These are phyloP conservation scores for Megalops atlanticus DNA, from an alignment of 2,113 vertebrate species.

Conservation along the genomic window DNA sequence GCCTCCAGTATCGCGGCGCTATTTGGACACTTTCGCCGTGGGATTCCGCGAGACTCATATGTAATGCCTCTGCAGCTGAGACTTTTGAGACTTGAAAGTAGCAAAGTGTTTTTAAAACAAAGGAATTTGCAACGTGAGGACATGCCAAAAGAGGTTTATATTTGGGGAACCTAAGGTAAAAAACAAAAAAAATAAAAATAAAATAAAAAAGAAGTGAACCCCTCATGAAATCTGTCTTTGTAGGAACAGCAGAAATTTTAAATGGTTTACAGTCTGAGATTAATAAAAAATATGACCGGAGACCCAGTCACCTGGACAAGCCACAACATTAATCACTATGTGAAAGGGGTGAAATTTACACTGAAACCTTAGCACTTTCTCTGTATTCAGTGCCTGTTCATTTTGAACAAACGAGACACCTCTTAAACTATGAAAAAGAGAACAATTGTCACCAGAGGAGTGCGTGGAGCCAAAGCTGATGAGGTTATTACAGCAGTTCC, in stretches of 20 bases:
- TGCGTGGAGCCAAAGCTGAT: no score
- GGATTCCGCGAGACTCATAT: not conserved
- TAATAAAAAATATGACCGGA: slow-evolving; percentile 31
- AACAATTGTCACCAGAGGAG: slow-evolving; percentile 3
- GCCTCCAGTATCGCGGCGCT: not conserved
- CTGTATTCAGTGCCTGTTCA: slow-evolving; percentile 38
- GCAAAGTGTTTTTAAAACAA: not conserved
- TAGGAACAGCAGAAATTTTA: slow-evolving; percentile 21
- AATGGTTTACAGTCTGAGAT: slow-evolving; percentile 15
- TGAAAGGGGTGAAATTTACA: slow-evolving; percentile 42
- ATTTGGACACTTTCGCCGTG: not conserved
- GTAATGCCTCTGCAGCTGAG: not conserved
- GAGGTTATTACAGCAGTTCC: not conserved
- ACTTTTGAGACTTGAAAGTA: not conserved
- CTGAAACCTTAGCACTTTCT: slow-evolving; percentile 45
- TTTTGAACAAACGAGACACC: slow-evolving; percentile 41
- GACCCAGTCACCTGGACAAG: slow-evolving; percentile 46
- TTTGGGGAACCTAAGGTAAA: not conserved
- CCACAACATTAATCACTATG: slow-evolving; percentile 44
- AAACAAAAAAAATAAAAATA: not conserved
- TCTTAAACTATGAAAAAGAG: slow-evolving; percentile 19
- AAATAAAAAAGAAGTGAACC: no score
- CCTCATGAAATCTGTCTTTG: not conserved
- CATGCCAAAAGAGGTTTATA: not conserved
- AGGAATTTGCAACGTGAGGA: not conserved